Base-by-base conservation (phyloP, 2,888 invertebrate genomes). In the Drosophila koepferae region DNA sequence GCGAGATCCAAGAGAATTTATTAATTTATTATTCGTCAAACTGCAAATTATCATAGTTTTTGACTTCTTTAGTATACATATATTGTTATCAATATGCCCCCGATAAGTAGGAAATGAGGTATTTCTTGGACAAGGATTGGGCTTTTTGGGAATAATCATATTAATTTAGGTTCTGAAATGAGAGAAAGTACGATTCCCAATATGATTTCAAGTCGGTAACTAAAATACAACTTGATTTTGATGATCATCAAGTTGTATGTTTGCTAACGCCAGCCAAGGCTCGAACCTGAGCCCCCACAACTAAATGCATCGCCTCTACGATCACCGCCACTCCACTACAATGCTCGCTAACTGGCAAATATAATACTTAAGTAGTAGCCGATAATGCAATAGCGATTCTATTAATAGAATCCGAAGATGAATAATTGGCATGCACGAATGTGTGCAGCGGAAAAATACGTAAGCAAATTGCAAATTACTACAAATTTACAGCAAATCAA, bases 51-150 rank as follows among this genome's bases (percentile, higher is more conserved):
- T 7, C 14, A 14, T 5, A 43, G 43, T 18, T 10, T 18, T 18
- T 18, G 10, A 10, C 4, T 16, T 5, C 40, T 40, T 40, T 38
- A 38, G n/a, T n/a, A 5, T 5, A 5, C 14, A 14, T 14, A 36
- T 16, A 16, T n/a, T 41, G 4, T 18, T 3, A 0, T 1, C 5
- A 43, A 14, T 9, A 31, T 31, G 46, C 18, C 40, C 18, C 55
- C 23, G 12, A 48, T 41, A 67, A 67, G 69, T 67, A 20, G 20
- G 20, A 20, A 20, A 20, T 20, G 20, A 20, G 20, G 20, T 20
- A 20, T 20, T 20, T 20, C 2, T 20, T 20, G 20, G 20, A 20
- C 20, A 20, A 20, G 20, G 20, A 20, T 20, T 20, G 20, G 20
- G 20, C 20, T 2, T 20, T 20, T 20, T 20, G 20, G 20, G 2